These are phyloP conservation scores for Byasa hedistus DNA, from an alignment of 2,888 invertebrate genomes.

Conservation along the genomic window DNA sequence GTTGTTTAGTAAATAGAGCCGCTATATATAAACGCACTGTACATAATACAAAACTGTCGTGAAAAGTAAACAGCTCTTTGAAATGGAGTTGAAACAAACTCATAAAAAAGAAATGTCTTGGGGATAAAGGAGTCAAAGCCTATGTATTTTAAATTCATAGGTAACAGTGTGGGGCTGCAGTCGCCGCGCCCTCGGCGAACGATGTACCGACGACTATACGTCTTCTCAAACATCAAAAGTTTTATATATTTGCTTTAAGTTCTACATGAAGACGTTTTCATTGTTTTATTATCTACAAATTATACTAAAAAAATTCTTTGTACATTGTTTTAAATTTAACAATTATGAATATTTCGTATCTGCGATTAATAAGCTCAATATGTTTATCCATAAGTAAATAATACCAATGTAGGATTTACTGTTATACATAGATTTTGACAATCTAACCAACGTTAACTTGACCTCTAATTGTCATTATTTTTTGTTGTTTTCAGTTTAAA, in stretches of 20 bases:
- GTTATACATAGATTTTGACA: no score
- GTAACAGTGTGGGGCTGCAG: conserved; percentile 12
- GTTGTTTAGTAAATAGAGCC: no score
- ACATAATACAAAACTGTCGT: no score
- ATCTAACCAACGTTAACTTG: no score
- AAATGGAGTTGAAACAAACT: background rate
- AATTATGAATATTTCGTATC: no score
- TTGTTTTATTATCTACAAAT: conserved; percentile 1
- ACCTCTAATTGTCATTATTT: no score
- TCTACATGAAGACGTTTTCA: background rate
- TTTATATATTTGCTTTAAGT: conserved; percentile 10
- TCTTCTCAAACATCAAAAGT: conserved; percentile 8
- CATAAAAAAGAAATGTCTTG: conserved; percentile 1
- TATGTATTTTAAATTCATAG: conserved; percentile 22
- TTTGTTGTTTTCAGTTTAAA: no score
- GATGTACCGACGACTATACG: background rate
- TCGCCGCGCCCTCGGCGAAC: conserved; percentile 12
- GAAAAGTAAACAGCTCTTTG: background rate
- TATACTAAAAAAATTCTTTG: background rate
- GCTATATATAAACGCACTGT: no score
- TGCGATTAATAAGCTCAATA: no score
- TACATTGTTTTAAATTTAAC: no score
- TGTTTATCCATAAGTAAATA: no score
- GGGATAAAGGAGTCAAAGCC: conserved; percentile 18
- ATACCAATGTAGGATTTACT: no score